Conservation (phyloP, 2,797 vertebrate species). For the Oceanodroma leucorhoa region DNA sequence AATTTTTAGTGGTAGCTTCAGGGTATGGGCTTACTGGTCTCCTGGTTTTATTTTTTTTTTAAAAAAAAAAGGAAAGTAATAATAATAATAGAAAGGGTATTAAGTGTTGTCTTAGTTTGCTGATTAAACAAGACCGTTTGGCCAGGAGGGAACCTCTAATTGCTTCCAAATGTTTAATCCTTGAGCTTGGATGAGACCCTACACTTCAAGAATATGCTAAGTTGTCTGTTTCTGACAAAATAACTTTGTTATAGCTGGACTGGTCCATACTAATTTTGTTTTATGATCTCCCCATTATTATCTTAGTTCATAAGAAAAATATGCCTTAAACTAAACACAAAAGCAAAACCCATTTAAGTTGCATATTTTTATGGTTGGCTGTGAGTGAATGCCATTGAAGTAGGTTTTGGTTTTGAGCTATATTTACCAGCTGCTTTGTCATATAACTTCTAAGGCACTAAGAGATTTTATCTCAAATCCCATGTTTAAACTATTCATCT, state of each 20-base stretch:
- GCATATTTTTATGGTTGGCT: slow-evolving; percentile 8
- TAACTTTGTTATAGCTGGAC: slow-evolving; percentile 66
- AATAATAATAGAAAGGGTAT: background rate
- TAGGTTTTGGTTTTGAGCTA: background rate
- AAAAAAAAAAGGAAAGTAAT: background rate
- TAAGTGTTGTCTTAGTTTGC: slow-evolving; percentile 39
- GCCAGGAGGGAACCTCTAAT: slow-evolving; percentile 67
- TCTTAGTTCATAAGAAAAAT: slow-evolving; percentile 65
- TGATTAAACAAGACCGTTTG: slow-evolving; percentile 48
- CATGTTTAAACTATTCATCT: background rate
- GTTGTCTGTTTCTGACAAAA: slow-evolving; percentile 55
- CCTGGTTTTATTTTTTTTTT: background rate
- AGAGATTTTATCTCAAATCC: background rate
- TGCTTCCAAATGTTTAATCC: slow-evolving; percentile 74
- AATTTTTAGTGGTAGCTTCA: background rate
- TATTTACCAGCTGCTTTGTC: background rate
- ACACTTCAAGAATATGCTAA: slow-evolving; percentile 67
- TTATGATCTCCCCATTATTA: slow-evolving; percentile 40
- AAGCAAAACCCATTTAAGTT: slow-evolving; percentile 4
- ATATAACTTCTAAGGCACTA: background rate
- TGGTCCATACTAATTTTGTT: slow-evolving; percentile 50
- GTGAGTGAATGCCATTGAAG: background rate
- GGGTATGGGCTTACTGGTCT: background rate
- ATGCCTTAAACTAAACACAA: slow-evolving; percentile 55
- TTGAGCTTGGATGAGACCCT: slow-evolving; percentile 65